These are phyloP conservation scores for Dryococelus australis DNA, from an alignment of 2,888 invertebrate species.

Conservation along the genomic window DNA sequence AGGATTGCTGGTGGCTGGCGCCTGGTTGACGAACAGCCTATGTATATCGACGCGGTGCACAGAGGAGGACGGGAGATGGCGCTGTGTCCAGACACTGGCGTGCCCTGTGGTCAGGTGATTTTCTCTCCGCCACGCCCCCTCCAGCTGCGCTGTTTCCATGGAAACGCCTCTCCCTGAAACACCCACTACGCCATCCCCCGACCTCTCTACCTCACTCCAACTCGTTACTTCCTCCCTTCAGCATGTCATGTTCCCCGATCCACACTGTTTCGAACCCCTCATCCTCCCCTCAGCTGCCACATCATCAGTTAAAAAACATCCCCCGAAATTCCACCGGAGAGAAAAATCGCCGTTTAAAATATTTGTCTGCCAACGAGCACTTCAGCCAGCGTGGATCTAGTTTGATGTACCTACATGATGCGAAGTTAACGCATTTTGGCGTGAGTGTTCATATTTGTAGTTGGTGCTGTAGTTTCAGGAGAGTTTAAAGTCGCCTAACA, in stretches of 20 bases:
- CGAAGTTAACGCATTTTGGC: too few relatives aligned
- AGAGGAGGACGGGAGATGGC: not conserved
- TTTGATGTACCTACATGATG: too few relatives aligned
- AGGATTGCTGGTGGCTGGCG: too few relatives aligned
- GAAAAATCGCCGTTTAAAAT: not conserved
- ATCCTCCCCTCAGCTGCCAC: not conserved
- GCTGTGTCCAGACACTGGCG: not conserved
- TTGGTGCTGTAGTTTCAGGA: too few relatives aligned
- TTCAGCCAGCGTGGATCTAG: too few relatives aligned
- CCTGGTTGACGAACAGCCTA: not conserved
- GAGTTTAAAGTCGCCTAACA: too few relatives aligned
- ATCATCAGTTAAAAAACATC: not conserved
- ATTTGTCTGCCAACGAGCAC: too few relatives aligned
- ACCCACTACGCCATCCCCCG: not conserved
- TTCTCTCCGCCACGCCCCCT: conserved; percentile 36
- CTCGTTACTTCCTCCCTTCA: conserved; percentile 3
- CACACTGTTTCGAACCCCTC: too few relatives aligned
- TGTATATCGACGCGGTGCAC: not conserved
- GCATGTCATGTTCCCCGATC: not conserved
- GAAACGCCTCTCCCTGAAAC: conserved; percentile 26
- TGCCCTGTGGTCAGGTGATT: conserved; percentile 37
- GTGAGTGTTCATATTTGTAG: too few relatives aligned
- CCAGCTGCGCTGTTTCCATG: conserved; percentile 34
- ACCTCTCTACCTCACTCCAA: not conserved
- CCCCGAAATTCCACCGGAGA: not conserved